Percentiles rank a stretch among this genome's conserved stretches.
phyloP scores from a whole-genome alignment of 2,888 invertebrate genomes.

The Chrysolina americana region DNA sequence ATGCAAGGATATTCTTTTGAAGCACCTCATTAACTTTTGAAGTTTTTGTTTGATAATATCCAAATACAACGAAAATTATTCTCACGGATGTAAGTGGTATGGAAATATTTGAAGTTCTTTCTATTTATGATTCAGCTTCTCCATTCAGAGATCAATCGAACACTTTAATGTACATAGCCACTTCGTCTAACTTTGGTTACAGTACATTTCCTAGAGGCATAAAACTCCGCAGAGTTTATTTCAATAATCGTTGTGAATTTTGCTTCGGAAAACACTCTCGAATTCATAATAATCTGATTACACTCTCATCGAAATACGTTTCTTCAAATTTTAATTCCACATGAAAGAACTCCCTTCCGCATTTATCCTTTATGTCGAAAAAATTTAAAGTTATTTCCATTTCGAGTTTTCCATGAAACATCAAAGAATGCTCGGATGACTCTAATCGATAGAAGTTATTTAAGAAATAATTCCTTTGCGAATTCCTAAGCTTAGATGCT shows the following conservation, averaged over 20 bases:
- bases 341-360: not conserved
- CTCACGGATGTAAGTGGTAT: too few relatives aligned
- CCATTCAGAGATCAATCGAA: too few relatives aligned
- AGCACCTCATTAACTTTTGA: too few relatives aligned
- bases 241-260: not conserved
- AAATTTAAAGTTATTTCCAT: constrained; percentile 25
- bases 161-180: too few relatives aligned
- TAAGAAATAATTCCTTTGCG: not conserved
- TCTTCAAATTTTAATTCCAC: constrained; percentile 6
- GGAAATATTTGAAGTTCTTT: too few relatives aligned
- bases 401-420: constrained; percentile 23
- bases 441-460: constrained; percentile 11
- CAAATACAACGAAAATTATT: too few relatives aligned
- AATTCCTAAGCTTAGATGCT: constrained; percentile 5
- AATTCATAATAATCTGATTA: constrained; percentile 26
- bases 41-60: too few relatives aligned
- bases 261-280: not conserved
- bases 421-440: constrained; percentile 13
- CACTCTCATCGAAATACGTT: constrained; percentile 22
- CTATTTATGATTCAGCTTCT: too few relatives aligned
- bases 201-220: too few relatives aligned
- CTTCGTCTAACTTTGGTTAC: too few relatives aligned
- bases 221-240: too few relatives aligned
- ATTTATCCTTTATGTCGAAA: not conserved
- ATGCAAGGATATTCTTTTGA: too few relatives aligned